phyloP scores from a whole-genome alignment of 2,797 vertebrate species.

The Aulostomus chinensis region DNA sequence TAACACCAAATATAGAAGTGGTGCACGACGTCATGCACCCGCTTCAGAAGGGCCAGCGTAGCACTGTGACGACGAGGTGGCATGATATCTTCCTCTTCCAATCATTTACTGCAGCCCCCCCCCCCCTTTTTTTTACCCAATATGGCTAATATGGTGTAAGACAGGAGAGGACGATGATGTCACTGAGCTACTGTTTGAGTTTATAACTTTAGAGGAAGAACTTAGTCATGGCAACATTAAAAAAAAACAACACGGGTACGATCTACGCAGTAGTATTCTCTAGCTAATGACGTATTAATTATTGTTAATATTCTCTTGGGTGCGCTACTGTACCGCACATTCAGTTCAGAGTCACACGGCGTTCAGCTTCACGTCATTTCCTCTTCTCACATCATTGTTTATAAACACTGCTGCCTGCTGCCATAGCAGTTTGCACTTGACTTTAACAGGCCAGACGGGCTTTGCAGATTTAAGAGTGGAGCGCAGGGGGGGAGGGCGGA shows the following conservation, averaged over 20 bases:
- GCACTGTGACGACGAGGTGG: constrained; percentile 62
- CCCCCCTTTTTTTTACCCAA: constrained; percentile 10
- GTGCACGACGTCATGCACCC: constrained; percentile 54
- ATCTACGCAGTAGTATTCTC: too few species aligned
- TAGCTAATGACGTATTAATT: too few species aligned
- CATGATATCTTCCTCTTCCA: constrained; percentile 70
- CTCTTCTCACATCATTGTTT: constrained; percentile 60
- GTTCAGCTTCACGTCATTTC: constrained; percentile 52
- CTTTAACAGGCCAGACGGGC: constrained; percentile 35
- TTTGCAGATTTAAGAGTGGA: constrained; percentile 33
- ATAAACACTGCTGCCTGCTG: constrained; percentile 10
- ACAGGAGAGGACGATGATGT: constrained; percentile 33
- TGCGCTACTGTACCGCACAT: too few species aligned
- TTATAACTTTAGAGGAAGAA: constrained; percentile 28
- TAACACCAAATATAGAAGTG: constrained; percentile 66
- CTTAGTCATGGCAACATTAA: background rate
- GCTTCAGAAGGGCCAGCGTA: constrained; percentile 55
- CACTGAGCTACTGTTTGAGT: constrained; percentile 25
- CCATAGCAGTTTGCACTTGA: constrained; percentile 36
- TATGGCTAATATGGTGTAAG: constrained; percentile 17
- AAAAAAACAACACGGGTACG: too few species aligned
- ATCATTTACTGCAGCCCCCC: constrained; percentile 26
- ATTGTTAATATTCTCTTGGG: too few species aligned
- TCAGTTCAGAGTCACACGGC: constrained; percentile 17
- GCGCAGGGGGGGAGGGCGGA: constrained; percentile 17